A percentile compares a stretch with the other conserved stretches of the same genome.
These are phyloP conservation scores for Camelus dromedarius DNA, from an alignment of 2,113 vertebrate species.

Conservation along the genomic window DNA sequence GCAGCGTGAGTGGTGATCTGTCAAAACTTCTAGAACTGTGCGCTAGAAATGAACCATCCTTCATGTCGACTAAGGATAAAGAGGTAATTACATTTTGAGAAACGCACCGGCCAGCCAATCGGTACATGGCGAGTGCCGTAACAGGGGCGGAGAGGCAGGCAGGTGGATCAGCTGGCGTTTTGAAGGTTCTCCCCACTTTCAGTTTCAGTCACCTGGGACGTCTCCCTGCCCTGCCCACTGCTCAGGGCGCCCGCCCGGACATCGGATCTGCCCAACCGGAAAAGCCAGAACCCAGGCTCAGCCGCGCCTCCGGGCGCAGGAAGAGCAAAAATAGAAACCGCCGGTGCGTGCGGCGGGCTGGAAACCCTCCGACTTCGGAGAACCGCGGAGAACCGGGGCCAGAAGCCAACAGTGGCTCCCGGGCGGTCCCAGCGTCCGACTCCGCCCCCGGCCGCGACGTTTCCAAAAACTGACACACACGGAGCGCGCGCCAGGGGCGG, in stretches of 20 bases:
- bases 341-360: slow-evolving; percentile 59
- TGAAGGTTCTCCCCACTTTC: slow-evolving; percentile 57
- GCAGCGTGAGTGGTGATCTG: too few relatives aligned
- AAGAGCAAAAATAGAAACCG: slow-evolving; percentile 56
- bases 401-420: slow-evolving; percentile 37
- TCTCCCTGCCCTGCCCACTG: background rate
- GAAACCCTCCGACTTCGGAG: background rate
- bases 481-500: slow-evolving; percentile 43
- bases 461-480: slow-evolving; percentile 53
- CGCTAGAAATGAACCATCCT: accelerated
- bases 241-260: slow-evolving; percentile 57
- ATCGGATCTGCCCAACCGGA: slow-evolving; percentile 78
- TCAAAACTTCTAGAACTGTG: background rate
- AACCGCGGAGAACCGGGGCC: background rate
- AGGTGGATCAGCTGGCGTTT: background rate
- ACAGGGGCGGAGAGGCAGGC: too few relatives aligned
- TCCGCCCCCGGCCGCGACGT: slow-evolving; percentile 35
- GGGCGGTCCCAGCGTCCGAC: background rate
- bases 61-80: background rate
- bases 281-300: slow-evolving; percentile 68
- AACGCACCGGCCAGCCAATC: background rate
- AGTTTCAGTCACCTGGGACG: slow-evolving; percentile 61
- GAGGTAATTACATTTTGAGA: background rate
- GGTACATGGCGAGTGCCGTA: background rate
- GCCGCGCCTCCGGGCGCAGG: slow-evolving; percentile 1